Evolutionary conservation across 2,797 vertebrate genomes (phyloP).

Genomic region (Schizothorax lantsangensis): DNA sequence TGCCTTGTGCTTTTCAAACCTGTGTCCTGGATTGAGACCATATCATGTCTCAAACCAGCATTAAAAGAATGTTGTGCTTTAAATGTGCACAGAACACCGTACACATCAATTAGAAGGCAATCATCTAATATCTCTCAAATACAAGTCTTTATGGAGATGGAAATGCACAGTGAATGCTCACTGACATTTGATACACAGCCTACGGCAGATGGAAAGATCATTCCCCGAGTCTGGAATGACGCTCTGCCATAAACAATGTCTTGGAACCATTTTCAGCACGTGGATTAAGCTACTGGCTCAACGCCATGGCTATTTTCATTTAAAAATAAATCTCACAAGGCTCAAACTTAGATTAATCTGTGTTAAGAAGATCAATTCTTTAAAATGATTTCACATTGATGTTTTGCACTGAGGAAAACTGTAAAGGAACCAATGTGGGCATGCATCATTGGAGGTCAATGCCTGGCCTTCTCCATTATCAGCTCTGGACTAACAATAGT

Average conservation of each 20-base stretch:
- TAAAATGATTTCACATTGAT: not conserved
- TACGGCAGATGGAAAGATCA: slow-evolving; percentile 37
- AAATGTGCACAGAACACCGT: slow-evolving; percentile 37
- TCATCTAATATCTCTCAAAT: slow-evolving; percentile 36
- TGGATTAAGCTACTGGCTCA: slow-evolving; percentile 22
- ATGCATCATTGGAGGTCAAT: not conserved
- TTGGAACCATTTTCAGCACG: slow-evolving; percentile 21
- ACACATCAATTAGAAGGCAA: slow-evolving; percentile 21
- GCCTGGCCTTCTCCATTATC: not conserved
- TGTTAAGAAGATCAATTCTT: not conserved
- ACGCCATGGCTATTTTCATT: slow-evolving; percentile 20
- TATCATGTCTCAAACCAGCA: slow-evolving; percentile 54
- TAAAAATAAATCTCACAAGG: slow-evolving; percentile 6
- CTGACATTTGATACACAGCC: slow-evolving; percentile 30
- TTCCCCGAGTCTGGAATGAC: slow-evolving; percentile 26
- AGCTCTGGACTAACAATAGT: not conserved
- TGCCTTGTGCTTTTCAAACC: slow-evolving; percentile 65
- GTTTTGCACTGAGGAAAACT: not conserved
- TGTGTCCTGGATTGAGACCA: slow-evolving; percentile 60
- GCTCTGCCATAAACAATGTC: slow-evolving; percentile 9
- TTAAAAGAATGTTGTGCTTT: slow-evolving; percentile 56
- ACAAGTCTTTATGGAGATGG: slow-evolving; percentile 12
- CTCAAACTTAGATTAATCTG: not conserved
- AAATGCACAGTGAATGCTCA: slow-evolving; percentile 27
- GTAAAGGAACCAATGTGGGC: not conserved